Base-by-base conservation (phyloP, 2,113 vertebrate genomes). In the Carassius auratus region DNA sequence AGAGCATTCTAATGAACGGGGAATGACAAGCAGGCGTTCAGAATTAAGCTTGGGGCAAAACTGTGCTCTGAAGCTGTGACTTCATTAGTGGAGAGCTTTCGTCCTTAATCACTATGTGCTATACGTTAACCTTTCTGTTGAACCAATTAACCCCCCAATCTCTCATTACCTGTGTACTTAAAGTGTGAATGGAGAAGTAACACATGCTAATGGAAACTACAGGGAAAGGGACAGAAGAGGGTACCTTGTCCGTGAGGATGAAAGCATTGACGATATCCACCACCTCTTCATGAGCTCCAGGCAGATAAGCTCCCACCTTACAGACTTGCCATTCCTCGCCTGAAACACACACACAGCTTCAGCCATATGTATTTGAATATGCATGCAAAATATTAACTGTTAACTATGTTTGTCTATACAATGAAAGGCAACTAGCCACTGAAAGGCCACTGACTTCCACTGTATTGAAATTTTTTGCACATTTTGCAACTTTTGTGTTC, bases 291-390 rank as follows among this genome's bases (percentile, higher is more conserved):
- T 96, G 96, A 5, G 96, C 97, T 0, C 94, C 95, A 0, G 97
- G 97, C 0, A 98, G 95, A 81, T 98, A 98, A 0, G 97, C 97
- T 0, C 97, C 97, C 77, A 98, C 96, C 0, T 96, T 95, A 57
- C 93, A 93, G 79, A 98, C 95, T 88, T 97, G 92, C 97, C 97
- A 98, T 90, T 98, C 97, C 90, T 98, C 97, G 33, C 97, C 97
- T 98, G 91, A 4, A 26, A 33, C 0, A 62, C 23, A 62, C 23
- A 90, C 38, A 83, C 74, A 59, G 48, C 12, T 42, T 73, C 57
- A 77, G 5, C 57, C 19, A 66, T 19, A 5, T 23, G 69, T 23
- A 6, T 81, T 42, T 8, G 19, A 23, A 50, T 12, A 83, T 62
- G 38, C 23, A 81, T 30, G 26, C 33, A 86, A 48, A 85, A 8